Evolutionary conservation across 2,113 vertebrate species (phyloP), one percentile per base, ranked within the genome.

Genomic region (Lepus americanus): DNA sequence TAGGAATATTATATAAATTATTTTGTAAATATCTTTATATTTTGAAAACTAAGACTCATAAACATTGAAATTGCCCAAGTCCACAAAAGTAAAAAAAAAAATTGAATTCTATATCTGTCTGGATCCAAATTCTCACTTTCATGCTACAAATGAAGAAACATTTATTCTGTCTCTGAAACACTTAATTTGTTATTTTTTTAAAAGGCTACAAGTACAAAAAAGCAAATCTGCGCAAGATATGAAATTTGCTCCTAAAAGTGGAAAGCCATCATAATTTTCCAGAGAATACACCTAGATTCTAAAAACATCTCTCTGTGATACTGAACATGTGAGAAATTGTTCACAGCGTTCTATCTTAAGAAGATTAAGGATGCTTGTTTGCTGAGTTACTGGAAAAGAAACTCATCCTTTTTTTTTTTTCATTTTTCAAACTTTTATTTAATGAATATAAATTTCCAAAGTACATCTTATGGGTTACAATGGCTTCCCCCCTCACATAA

Each of bases 311-410:
- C 25, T 79, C 36, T 59, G 16, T 64, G 39, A 44, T 87, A 74
- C 39, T 74, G 93, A 97, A 49, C 19, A 59, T 82, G 9, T 23
- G 13, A 83, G 59, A 49, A 92, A 20, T 76, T 89, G 86, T 92
- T 33, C 59, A 66, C 13, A 90, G 44, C 22, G 12, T 59, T 33
- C 7, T 23, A 87, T 63, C 4, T n/a, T 44, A 80, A 31, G 29
- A 94, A 66, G 51, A 39, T 29, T 82, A 63, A 70, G 29, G 11
- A 82, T 53, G 19, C 31, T 63, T 87, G 25, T 70, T 90, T 73
- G 61, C 25, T 80, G 33, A 95, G 12, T 90, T 80, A 90, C 55
- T 87, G 61, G 1, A 49, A 87, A 74, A 84, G 17, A 49, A 87
- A 66, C 0, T 33, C 1, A 29, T 89, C 87, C 27, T 81, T 36